Conservation (phyloP, 2,113 vertebrate genomes). For the Corythoichthys intestinalis region DNA sequence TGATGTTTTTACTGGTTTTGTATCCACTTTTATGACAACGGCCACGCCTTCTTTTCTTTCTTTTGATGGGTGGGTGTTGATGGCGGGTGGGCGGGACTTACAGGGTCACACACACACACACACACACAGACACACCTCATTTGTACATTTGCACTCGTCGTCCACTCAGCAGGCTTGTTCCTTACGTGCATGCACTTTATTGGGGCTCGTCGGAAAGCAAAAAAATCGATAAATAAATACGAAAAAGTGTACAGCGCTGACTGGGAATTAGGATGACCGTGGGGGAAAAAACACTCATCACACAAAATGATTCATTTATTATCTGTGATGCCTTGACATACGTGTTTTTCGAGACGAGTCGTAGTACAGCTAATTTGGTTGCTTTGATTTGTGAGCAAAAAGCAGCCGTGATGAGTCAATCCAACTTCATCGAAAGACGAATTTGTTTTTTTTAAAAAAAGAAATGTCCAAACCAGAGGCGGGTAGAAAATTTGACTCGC, state of each 20-base stretch:
- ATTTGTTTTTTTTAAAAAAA: too few species aligned
- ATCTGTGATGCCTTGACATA: not conserved
- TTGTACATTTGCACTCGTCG: conserved; percentile 53
- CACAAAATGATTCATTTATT: not conserved
- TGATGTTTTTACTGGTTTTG: conserved; percentile 78
- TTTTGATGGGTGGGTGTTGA: conserved; percentile 51
- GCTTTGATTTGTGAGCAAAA: too few species aligned
- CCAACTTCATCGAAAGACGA: too few species aligned
- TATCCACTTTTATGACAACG: conserved; percentile 78
- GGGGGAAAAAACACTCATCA: not conserved
- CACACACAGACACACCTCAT: conserved; percentile 81
- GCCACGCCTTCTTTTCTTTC: conserved; percentile 69
- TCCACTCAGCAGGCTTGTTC: conserved; percentile 45
- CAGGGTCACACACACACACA: conserved; percentile 96
- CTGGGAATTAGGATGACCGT: not conserved
- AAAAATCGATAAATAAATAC: conserved; percentile 38
- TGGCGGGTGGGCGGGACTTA: conserved; percentile 76
- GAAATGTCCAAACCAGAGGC: too few species aligned
- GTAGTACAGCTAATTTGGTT: too few species aligned
- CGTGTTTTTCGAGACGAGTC: too few species aligned
- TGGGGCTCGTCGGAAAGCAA: conserved; percentile 50
- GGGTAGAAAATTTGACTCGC: too few species aligned
- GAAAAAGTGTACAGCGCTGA: conserved; percentile 42
- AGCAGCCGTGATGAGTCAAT: too few species aligned
- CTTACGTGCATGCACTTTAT: conserved; percentile 69